Percentiles rank a stretch among this genome's conserved stretches.
phyloP scores from a whole-genome alignment of 2,888 invertebrate genomes.

The Nymphalis c-album region DNA sequence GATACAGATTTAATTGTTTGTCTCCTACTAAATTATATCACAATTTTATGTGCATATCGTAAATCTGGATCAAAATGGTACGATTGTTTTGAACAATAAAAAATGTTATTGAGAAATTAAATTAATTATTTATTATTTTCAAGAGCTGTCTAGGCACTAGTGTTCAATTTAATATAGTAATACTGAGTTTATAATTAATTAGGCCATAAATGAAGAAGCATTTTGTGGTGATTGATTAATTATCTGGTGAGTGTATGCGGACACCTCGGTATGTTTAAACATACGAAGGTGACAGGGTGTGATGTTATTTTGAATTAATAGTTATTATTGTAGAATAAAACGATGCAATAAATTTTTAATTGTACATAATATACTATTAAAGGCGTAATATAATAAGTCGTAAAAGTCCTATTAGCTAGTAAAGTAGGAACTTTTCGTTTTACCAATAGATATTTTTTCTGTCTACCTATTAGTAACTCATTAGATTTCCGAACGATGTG shows the following conservation, averaged over 20 bases:
- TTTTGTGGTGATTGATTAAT: constrained; percentile 12
- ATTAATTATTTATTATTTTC: constrained; percentile 22
- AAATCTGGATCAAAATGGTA: constrained; percentile 17
- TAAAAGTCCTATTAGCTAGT: constrained; percentile 36
- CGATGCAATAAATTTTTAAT: constrained; percentile 41
- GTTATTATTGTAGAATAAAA: constrained; percentile 38
- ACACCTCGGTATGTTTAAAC: constrained; percentile 23
- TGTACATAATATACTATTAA: constrained; percentile 35
- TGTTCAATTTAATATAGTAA: constrained; percentile 5
- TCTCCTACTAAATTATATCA: constrained; percentile 16
- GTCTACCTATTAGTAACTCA: constrained; percentile 22
- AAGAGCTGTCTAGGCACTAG: constrained; percentile 8
- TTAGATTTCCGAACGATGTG: constrained; percentile 4
- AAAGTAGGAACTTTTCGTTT: constrained; percentile 31
- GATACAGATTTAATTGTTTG: constrained; percentile 71
- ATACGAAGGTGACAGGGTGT: constrained; percentile 41
- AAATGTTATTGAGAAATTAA: constrained; percentile 13
- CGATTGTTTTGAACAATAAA: constrained; percentile 8
- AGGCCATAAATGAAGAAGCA: constrained; percentile 15
- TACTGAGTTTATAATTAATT: constrained; percentile 18
- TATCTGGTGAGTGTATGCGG: constrained; percentile 17
- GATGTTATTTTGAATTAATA: constrained; percentile 38
- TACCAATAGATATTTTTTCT: constrained; percentile 33
- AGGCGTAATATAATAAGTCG: constrained; percentile 31
- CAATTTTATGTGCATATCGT: neutral